A percentile compares a stretch with the other conserved stretches of the same genome.
Evolutionary conservation across 1,140 invertebrate genomes (phyloP).

Genomic region (Teleogryllus occipitalis): DNA sequence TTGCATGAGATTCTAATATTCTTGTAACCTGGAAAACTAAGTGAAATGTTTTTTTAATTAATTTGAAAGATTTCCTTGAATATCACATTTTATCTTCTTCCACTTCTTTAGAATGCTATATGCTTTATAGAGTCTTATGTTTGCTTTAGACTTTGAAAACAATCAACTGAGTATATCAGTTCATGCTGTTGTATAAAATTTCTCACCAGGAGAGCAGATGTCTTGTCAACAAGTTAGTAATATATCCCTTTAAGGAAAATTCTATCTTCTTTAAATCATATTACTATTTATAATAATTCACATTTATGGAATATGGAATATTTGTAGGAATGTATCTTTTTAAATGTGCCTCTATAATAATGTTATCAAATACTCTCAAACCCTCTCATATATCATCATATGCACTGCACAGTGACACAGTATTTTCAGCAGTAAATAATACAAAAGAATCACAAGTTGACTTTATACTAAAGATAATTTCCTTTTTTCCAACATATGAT

Average conservation of each 20-base stretch:
- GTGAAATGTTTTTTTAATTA: background rate
- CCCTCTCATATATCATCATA: no score
- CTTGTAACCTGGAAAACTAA: background rate
- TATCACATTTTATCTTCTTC: slow-evolving; percentile 1
- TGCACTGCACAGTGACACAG: no score
- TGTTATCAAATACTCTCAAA: background rate
- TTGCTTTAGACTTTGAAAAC: background rate
- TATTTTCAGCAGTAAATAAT: no score
- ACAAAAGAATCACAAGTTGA: no score
- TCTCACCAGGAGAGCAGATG: background rate
- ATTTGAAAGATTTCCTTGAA: background rate
- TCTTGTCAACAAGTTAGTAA: background rate
- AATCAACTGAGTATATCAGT: background rate
- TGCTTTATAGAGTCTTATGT: background rate
- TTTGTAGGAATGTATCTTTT: background rate
- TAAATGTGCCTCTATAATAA: background rate
- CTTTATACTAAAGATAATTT: no score
- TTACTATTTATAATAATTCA: background rate
- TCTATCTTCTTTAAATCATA: background rate
- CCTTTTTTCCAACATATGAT: no score
- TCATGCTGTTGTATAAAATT: background rate
- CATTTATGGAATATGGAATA: background rate
- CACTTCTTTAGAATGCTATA: background rate
- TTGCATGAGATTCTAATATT: background rate
- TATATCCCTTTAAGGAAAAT: background rate